Conservation (phyloP, 2,888 invertebrate species). For the Agapostemon virescens region DNA sequence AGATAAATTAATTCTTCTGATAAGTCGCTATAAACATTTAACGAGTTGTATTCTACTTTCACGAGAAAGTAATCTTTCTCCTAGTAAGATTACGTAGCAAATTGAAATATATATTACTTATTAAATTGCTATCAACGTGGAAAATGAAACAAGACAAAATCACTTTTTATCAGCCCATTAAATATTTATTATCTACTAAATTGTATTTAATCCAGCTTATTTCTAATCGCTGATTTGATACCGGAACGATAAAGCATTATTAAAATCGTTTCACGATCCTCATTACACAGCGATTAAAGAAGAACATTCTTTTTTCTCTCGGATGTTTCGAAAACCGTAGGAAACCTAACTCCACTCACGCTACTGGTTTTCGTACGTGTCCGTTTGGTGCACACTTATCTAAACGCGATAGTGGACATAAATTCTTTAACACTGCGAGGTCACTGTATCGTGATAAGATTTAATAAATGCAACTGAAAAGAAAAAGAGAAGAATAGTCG, state of each 20-base stretch:
- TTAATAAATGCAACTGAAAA: not conserved
- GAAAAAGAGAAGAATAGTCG: too few species aligned
- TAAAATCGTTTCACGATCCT: not conserved
- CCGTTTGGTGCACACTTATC: slow-evolving; percentile 46
- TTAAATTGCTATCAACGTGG: not conserved
- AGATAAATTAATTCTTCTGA: too few species aligned
- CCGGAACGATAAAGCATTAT: not conserved
- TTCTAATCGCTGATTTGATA: not conserved
- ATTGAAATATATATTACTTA: too few species aligned
- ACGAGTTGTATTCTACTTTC: too few species aligned
- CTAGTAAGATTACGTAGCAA: too few species aligned
- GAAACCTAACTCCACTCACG: not conserved
- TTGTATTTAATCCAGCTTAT: not conserved
- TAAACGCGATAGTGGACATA: slow-evolving; percentile 33
- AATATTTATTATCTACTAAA: not conserved
- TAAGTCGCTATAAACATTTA: too few species aligned
- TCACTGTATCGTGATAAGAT: not conserved
- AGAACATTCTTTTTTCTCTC: not conserved
- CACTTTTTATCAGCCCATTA: not conserved
- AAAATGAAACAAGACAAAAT: too few species aligned
- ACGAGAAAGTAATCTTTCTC: too few species aligned
- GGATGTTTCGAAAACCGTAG: not conserved
- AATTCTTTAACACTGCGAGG: slow-evolving; percentile 18
- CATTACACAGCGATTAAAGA: not conserved
- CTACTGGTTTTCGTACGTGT: not conserved